Base-by-base conservation (phyloP, 2,113 vertebrate genomes). In the Gallinago paraguaiae region DNA sequence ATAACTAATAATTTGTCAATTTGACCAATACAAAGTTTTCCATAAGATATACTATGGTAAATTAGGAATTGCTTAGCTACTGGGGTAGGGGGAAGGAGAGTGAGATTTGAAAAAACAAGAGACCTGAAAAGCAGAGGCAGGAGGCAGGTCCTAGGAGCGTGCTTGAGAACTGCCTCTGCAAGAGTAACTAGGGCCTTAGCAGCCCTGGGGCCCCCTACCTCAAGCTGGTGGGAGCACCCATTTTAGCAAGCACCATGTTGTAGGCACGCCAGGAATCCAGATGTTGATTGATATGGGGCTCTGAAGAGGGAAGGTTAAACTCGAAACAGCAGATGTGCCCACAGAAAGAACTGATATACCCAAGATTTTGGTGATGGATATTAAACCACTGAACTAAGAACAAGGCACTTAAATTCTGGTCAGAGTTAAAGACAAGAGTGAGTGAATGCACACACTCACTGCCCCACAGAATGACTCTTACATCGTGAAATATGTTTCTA, bases 381-480 rank as follows among this genome's bases (percentile, higher is more conserved):
- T 17, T 30, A 57, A 77, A 35, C 16, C 10, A 30, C 5, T 31
- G 18, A 35, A 43, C 19, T 45, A 70, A 78, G 31, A 39, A 12
- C 45, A 67, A 57, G 41, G 54, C 35, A 56, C 6, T 15, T 59
- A 51, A 77, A 64, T 46, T 83, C 61, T 67, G 27, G 4, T 19
- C 37, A 63, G 35, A 56, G 43, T 71, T 50, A 48, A 72, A 65
- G 37, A 51, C 37, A 33, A 60, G 35, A 31, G 20, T 4, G 6
- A 56, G 4, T 1, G 2, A 64, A 3, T 6, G 2, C 14, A 53
- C 19, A 57, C 5, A n/a, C 10, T 35, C 11, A 18, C 31, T 59
- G 51, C 18, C 53, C 64, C 28, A 20, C 13, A 45, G 56, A 14
- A 59, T 84, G 15, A 45, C 27, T 33, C 16, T 27, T 23, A 25